Evolutionary conservation across 2,888 invertebrate genomes (phyloP).

Genomic region (Cryptus viduatorius): DNA sequence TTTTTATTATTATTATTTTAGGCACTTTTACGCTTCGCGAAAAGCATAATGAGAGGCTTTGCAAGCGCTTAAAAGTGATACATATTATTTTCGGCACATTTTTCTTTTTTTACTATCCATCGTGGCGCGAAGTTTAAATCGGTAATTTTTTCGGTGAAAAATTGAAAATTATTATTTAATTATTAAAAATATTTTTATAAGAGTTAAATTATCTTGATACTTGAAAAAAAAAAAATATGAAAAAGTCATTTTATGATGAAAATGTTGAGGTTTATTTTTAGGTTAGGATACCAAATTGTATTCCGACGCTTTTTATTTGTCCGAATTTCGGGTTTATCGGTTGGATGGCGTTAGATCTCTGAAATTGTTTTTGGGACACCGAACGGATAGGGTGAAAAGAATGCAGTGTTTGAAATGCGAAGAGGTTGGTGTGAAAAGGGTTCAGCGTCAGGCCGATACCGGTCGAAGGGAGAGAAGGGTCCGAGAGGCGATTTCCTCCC

Average conservation of each 20-base stretch:
- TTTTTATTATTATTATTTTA: slow-evolving; percentile 8
- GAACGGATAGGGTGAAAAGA: not conserved
- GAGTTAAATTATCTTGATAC: too few relatives aligned
- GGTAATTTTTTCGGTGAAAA: too few relatives aligned
- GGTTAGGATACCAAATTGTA: too few relatives aligned
- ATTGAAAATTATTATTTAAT: too few relatives aligned
- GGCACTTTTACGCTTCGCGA: slow-evolving; percentile 10
- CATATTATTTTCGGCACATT: too few relatives aligned
- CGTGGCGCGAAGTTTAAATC: too few relatives aligned
- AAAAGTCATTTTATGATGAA: too few relatives aligned
- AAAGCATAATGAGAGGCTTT: slow-evolving; percentile 36
- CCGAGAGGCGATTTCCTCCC: slow-evolving; percentile 23
- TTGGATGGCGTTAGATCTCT: not conserved
- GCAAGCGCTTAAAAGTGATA: not conserved
- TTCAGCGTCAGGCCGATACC: slow-evolving; percentile 22
- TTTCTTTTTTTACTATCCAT: too few relatives aligned
- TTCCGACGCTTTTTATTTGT: not conserved
- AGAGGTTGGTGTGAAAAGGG: slow-evolving; percentile 44
- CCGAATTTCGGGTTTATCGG: not conserved
- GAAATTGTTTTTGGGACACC: not conserved
- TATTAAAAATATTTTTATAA: too few relatives aligned
- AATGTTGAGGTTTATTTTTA: too few relatives aligned
- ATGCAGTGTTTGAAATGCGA: slow-evolving; percentile 1
- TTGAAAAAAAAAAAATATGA: too few relatives aligned
- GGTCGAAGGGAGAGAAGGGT: slow-evolving; percentile 27